Evolutionary conservation across 2,797 vertebrate genomes (phyloP).

Genomic region (Xenops minutus): DNA sequence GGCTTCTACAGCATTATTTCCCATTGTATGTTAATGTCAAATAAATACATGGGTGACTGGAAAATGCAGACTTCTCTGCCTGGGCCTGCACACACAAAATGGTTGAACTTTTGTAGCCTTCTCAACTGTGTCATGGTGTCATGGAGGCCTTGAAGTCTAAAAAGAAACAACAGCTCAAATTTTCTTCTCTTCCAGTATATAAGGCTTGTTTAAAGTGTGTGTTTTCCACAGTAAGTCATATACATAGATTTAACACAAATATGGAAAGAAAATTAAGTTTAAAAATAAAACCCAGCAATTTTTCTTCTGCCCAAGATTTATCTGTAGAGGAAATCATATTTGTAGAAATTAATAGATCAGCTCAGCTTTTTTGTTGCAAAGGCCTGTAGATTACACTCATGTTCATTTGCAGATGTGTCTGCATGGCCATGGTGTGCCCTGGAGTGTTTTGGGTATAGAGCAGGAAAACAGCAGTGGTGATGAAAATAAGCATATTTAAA

Average conservation of each 20-base stretch:
- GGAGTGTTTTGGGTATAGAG: not conserved
- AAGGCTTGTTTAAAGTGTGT: not conserved
- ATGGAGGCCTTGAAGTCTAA: fast-evolving
- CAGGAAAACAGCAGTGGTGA: not conserved
- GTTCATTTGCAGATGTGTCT: not conserved
- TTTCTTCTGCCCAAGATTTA: not conserved
- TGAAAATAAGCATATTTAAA: not conserved
- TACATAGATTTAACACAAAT: fast-evolving
- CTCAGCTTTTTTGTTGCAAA: not conserved
- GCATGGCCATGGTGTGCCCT: too few species aligned
- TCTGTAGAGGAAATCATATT: not conserved
- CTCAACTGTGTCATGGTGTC: fast-evolving
- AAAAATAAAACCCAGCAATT: fast-evolving
- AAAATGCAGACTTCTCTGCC: not conserved
- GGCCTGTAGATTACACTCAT: not conserved
- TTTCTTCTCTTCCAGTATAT: not conserved
- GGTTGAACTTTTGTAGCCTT: not conserved
- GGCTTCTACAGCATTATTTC: not conserved
- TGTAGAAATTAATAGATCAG: not conserved
- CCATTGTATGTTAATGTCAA: not conserved
- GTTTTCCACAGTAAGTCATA: not conserved
- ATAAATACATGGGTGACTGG: not conserved
- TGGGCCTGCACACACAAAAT: not conserved
- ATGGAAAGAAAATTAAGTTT: not conserved
- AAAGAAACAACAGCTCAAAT: not conserved